phyloP scores from a whole-genome alignment of 2,113 vertebrate species.

The Zingel zingel region DNA sequence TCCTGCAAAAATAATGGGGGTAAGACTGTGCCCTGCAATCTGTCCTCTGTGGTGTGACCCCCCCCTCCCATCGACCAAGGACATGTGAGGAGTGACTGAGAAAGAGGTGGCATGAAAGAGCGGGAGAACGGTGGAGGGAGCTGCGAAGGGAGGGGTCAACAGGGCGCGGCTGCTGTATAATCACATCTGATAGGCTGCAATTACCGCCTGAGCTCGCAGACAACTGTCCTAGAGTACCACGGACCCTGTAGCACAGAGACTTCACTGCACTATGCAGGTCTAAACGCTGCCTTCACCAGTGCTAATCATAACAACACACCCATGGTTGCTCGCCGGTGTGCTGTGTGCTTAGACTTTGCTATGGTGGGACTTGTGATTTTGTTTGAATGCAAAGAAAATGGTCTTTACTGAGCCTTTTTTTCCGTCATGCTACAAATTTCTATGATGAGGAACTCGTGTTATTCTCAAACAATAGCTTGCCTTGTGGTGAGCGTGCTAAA shows the following conservation, averaged over 20 bases:
- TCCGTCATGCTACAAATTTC: constrained; percentile 17
- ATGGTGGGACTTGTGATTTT: constrained; percentile 18
- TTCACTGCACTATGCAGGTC: constrained; percentile 19
- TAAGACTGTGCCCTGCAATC: constrained; percentile 62
- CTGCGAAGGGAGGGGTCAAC: constrained; percentile 72
- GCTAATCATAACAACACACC: constrained; percentile 29
- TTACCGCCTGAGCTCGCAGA: constrained; percentile 82
- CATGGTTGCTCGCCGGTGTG: neutral
- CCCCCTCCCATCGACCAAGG: constrained; percentile 44
- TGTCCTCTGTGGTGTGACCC: constrained; percentile 56
- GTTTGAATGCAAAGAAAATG: constrained; percentile 39
- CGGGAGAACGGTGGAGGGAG: constrained; percentile 59
- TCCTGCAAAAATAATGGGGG: constrained; percentile 66
- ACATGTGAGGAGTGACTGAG: constrained; percentile 54
- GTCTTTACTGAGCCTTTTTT: neutral
- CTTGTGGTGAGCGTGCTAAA: constrained; percentile 9
- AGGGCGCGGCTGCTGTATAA: constrained; percentile 85
- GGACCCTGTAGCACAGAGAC: constrained; percentile 52
- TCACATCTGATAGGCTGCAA: constrained; percentile 85
- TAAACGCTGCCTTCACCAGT: constrained; percentile 15
- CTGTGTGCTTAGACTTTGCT: neutral
- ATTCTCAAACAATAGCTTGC: neutral
- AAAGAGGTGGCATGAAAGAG: constrained; percentile 58
- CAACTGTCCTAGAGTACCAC: constrained; percentile 71
- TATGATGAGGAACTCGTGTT: constrained; percentile 10